These are phyloP conservation scores for Bruchidius siliquastri DNA, from an alignment of 2,888 invertebrate genomes.

Conservation along the genomic window DNA sequence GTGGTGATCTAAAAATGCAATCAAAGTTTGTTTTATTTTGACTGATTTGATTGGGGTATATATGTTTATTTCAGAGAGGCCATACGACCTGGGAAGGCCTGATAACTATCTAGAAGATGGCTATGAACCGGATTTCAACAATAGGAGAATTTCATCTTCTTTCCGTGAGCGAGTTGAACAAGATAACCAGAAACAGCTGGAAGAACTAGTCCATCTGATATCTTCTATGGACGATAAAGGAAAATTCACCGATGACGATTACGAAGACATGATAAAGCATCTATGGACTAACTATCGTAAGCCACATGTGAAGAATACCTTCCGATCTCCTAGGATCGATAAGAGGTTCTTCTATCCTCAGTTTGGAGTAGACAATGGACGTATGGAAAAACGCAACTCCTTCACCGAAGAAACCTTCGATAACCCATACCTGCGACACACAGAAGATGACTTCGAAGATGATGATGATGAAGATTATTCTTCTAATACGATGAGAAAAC, in stretches of 20 bases:
- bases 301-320: slow-evolving; percentile 32
- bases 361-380: slow-evolving; percentile 38
- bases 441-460: slow-evolving; percentile 16
- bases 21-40: too few species aligned
- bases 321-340: slow-evolving; percentile 32
- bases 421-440: slow-evolving; percentile 12
- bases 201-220: slow-evolving; percentile 38
- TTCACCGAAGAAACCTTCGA: slow-evolving; percentile 23
- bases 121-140: slow-evolving; percentile 19
- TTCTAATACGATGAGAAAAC: slow-evolving; percentile 21
- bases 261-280: slow-evolving; percentile 53
- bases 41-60: too few species aligned
- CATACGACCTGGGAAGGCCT: slow-evolving; percentile 2
- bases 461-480: slow-evolving; percentile 23
- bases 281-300: slow-evolving; percentile 50
- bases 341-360: slow-evolving; percentile 36
- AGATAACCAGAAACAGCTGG: slow-evolving; percentile 46
- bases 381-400: slow-evolving; percentile 36
- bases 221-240: slow-evolving; percentile 34
- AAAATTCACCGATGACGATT: slow-evolving; percentile 31
- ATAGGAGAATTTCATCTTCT: slow-evolving; percentile 49
- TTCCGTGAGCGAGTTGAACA: slow-evolving; percentile 56
- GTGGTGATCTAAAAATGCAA: too few species aligned
- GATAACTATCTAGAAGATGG: slow-evolving; percentile 20
- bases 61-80: slow-evolving; percentile 9